Percentiles rank a stretch among this genome's conserved stretches.
Evolutionary conservation across 2,888 invertebrate genomes (phyloP).

Genomic region (Endotricha flammealis): DNA sequence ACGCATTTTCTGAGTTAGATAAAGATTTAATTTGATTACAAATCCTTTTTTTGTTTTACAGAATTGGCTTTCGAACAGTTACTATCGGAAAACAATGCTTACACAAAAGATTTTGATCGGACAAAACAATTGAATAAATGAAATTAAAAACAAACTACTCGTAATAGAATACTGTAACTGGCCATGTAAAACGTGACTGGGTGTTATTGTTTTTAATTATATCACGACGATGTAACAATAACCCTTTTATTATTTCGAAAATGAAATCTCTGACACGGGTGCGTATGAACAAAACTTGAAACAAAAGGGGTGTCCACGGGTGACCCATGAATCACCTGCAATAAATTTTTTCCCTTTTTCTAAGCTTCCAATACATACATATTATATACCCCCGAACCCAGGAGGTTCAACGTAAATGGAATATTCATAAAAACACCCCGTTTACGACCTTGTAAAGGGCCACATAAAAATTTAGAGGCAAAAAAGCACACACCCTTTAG

Average conservation of each 20-base stretch:
- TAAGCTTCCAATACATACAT: constrained; percentile 47
- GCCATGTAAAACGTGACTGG: too few relatives aligned
- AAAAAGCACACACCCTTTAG: constrained; percentile 64
- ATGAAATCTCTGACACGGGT: neutral
- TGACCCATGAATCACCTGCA: constrained; percentile 17
- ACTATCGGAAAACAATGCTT: too few relatives aligned
- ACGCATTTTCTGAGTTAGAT: too few relatives aligned
- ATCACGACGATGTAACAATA: too few relatives aligned
- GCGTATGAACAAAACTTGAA: neutral
- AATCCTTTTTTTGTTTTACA: too few relatives aligned
- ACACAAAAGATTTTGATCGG: too few relatives aligned
- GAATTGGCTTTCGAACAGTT: too few relatives aligned
- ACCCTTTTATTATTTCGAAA: neutral
- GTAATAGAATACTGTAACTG: too few relatives aligned
- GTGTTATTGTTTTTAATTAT: too few relatives aligned
- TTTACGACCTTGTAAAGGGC: constrained; percentile 75
- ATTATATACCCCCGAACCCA: constrained; percentile 27
- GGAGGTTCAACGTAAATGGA: constrained; percentile 61
- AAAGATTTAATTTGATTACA: too few relatives aligned
- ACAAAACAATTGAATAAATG: too few relatives aligned
- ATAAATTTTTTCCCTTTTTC: constrained; percentile 27
- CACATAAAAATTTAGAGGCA: constrained; percentile 73
- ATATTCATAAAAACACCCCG: constrained; percentile 73
- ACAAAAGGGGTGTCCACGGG: constrained; percentile 14
- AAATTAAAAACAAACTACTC: too few relatives aligned